Evolutionary conservation across 2,888 invertebrate species (phyloP).

Genomic region (Himalopsyche japonica): DNA sequence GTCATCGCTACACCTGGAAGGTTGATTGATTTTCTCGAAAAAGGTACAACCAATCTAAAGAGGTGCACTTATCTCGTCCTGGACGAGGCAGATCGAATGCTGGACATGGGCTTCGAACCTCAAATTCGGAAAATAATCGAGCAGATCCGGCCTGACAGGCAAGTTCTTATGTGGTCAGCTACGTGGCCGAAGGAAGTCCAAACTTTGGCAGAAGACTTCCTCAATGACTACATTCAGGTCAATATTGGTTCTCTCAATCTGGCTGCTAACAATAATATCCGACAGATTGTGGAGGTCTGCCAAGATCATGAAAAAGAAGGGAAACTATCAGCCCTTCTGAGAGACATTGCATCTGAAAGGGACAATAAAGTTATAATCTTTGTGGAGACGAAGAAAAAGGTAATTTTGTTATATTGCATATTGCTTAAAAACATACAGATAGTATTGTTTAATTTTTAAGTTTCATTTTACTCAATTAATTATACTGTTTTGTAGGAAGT

Average conservation of each 20-base stretch:
- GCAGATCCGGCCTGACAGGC: constrained; percentile 90
- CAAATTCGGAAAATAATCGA: constrained; percentile 96
- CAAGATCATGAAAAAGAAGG: constrained; percentile 93
- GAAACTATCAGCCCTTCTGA: constrained; percentile 82
- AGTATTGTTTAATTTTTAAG: too few species aligned
- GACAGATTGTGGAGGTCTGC: constrained; percentile 94
- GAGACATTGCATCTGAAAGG: constrained; percentile 89
- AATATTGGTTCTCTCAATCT: constrained; percentile 95
- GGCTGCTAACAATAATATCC: constrained; percentile 95
- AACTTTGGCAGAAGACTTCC: constrained; percentile 92
- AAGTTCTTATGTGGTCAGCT: constrained; percentile 98
- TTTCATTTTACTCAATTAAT: too few species aligned
- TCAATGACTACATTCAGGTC: constrained; percentile 93
- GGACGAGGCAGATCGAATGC: constrained; percentile 92
- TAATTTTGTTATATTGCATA: constrained; percentile 46
- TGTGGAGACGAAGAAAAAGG: constrained; percentile 96
- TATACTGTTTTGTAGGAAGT: too few species aligned
- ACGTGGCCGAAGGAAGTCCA: constrained; percentile 99
- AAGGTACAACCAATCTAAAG: constrained; percentile 75
- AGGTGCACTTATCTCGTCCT: constrained; percentile 86
- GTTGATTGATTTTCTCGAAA: constrained; percentile 91
- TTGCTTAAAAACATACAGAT: not conserved
- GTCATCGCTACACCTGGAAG: constrained; percentile 96
- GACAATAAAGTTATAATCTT: constrained; percentile 98
- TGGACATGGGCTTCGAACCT: constrained; percentile 99